Conservation (phyloP, 2,797 vertebrate genomes). For the Bothrops alternatus region DNA sequence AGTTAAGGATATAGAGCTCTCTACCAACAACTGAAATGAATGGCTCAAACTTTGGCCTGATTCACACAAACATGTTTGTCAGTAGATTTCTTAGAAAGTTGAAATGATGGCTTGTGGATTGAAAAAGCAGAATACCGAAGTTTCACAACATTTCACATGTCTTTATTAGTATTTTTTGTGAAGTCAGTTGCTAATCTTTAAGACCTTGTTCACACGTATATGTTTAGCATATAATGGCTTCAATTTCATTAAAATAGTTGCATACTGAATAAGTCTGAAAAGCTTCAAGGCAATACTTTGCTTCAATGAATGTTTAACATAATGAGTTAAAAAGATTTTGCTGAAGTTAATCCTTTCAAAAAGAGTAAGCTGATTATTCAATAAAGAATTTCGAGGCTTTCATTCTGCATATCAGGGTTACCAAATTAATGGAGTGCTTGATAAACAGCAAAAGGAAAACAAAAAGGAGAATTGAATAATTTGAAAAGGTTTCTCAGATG, state of each 20-base stretch:
- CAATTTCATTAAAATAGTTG: neutral
- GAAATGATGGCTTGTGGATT: neutral
- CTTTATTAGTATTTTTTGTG: neutral
- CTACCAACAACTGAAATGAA: constrained; percentile 23
- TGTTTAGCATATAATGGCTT: neutral
- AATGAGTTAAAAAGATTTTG: neutral
- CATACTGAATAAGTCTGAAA: neutral
- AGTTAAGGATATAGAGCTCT: neutral
- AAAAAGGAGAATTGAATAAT: neutral
- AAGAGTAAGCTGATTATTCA: neutral
- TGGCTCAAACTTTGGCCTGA: constrained; percentile 22
- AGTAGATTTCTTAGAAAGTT: neutral
- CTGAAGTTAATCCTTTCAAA: neutral
- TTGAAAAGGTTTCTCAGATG: neutral
- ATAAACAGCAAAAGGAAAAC: neutral
- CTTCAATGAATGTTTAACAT: neutral
- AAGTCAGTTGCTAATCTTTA: neutral
- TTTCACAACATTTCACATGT: neutral
- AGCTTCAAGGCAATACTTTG: neutral
- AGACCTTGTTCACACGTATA: neutral
- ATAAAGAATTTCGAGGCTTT: neutral
- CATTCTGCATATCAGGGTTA: neutral
- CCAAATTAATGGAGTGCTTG: neutral
- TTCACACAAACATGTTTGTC: neutral
- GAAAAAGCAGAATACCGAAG: neutral